phyloP scores from a whole-genome alignment of 2,888 invertebrate species.

The Hyppa rectilinea region DNA sequence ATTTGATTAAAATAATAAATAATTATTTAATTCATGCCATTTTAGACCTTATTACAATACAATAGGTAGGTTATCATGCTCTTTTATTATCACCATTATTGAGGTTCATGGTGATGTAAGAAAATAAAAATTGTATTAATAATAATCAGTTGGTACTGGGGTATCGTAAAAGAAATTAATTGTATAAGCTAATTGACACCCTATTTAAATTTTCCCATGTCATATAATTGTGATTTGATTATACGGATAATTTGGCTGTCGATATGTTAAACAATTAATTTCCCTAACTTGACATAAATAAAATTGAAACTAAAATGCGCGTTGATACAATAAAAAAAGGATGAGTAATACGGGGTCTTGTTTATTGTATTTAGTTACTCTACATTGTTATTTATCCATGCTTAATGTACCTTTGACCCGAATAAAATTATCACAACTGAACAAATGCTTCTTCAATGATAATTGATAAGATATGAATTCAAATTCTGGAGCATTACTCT shows the following conservation, averaged over 20 bases:
- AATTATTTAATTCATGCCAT: constrained; percentile 13
- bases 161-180: neutral
- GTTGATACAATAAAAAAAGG: neutral
- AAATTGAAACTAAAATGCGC: neutral
- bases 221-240: neutral
- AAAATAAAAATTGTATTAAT: neutral
- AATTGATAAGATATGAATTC: constrained; percentile 16
- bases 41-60: constrained; percentile 26
- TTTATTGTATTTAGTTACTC: neutral
- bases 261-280: too few relatives aligned
- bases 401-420: constrained; percentile 4
- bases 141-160: neutral
- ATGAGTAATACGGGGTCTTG: neutral
- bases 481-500: neutral
- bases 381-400: neutral
- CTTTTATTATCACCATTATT: constrained; percentile 46
- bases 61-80: constrained; percentile 3
- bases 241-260: neutral
- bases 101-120: constrained; percentile 12
- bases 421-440: constrained; percentile 14
- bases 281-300: neutral
- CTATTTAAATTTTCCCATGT: too few relatives aligned
- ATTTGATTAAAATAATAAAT: constrained; percentile 18
- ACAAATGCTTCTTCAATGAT: neutral
- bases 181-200: neutral